Base-by-base conservation (phyloP, 64 coral and sea anemone species). In the Montipora cactus region DNA sequence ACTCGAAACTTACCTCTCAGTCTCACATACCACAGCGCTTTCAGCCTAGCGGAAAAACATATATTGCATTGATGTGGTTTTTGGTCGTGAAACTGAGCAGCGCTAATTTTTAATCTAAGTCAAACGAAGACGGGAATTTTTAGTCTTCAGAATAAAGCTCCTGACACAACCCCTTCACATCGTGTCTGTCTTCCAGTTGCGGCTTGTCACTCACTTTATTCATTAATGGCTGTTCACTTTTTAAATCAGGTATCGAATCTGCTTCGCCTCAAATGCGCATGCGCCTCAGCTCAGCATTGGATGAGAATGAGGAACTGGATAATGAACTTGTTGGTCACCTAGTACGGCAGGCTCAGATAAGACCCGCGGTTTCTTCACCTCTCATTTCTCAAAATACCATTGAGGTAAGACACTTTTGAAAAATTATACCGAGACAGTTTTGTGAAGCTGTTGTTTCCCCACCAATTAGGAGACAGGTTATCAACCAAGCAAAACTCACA, bases 261-360 rank as follows among this genome's bases (percentile, higher is more conserved):
- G 49, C 86, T 59, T 88, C 83, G 7, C 92, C 92, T 52, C 83
- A 88, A 82, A 81, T 86, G 86, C 84, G 84, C 77, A 50, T 78
- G 84, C 92, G 92, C 21, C 66, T 93, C 4, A 76, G 78, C 55
- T 93, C 92, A 8, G 81, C 79, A n/a, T 44, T 88, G n/a, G 84
- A 88, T 28, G 83, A 93, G n/a, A 93, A 87, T 28, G 92, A 93
- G 23, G 69, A 71, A 16, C 49, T 88, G 13, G 87, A 89, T 50
- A 79, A 68, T 49, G 92, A 88, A 45, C 78, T 93, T 18, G 45
- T 93, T 21, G 81, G 84, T 44, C 92, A 93, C 45, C n/a, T 93
- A 21, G 47, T 87, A 44, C 83, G 77, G 47, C 92, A 93, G 21
- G 84, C 79, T 52, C 70, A 59, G 4, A 44, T 67, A 3, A 79